These are phyloP conservation scores for Blera fallax DNA, from an alignment of 2,888 invertebrate genomes.

Conservation along the genomic window DNA sequence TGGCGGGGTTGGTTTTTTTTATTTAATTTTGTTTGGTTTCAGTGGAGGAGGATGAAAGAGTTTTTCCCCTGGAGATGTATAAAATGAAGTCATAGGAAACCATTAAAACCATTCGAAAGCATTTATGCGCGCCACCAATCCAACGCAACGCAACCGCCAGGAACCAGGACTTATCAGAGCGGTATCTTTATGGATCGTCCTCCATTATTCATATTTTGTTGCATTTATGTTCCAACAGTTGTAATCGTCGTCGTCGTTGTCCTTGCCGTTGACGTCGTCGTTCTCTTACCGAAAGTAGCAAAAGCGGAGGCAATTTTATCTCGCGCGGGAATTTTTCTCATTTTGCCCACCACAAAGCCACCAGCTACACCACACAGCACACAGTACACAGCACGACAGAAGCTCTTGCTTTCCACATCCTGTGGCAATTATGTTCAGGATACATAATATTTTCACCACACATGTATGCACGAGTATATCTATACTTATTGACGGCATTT, in stretches of 20 bases:
- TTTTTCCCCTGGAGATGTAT: slow-evolving; percentile 21
- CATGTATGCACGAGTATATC: background rate
- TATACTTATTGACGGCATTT: slow-evolving; percentile 1
- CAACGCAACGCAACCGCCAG: background rate
- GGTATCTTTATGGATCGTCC: slow-evolving; percentile 42
- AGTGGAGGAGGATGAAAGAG: background rate
- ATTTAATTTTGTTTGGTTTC: background rate
- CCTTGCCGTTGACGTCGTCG: background rate
- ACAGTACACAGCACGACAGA: background rate
- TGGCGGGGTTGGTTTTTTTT: too few species aligned
- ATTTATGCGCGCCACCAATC: slow-evolving; percentile 5
- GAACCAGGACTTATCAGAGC: slow-evolving; percentile 21
- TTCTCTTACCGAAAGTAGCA: background rate
- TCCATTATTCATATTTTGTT: slow-evolving; percentile 39
- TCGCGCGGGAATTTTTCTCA: background rate
- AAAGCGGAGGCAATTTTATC: slow-evolving; percentile 15
- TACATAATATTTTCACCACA: slow-evolving; percentile 25
- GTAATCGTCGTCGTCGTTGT: slow-evolving; percentile 7
- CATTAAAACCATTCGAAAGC: slow-evolving; percentile 54
- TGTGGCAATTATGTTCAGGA: slow-evolving; percentile 53
- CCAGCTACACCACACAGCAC: background rate
- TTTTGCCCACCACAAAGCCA: background rate
- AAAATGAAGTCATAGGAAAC: slow-evolving; percentile 60
- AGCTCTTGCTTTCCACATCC: slow-evolving; percentile 40
- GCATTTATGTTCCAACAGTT: slow-evolving; percentile 29